Base-by-base conservation (phyloP, 2,797 vertebrate genomes). In the Sphaeramia orbicularis region DNA sequence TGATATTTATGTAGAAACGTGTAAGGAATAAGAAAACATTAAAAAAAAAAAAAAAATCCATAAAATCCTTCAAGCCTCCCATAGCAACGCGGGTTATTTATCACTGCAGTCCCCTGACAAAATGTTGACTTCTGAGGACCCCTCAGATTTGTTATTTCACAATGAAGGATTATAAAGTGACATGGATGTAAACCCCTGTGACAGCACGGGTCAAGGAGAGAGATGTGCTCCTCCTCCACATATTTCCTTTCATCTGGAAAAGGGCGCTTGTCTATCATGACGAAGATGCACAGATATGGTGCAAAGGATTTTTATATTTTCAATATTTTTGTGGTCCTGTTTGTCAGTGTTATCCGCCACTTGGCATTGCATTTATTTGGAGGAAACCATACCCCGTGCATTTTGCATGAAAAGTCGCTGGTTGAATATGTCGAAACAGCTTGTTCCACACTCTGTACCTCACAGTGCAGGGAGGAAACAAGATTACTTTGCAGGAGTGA, bases 181-280 rank as follows among this genome's bases (percentile, higher is more conserved):
- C 67, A 32, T 42, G 37, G 50, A 60, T 76, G 47, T 59, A 71
- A 83, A 71, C 54, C 50, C 60, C 61, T 65, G 63, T 61, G 56
- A 73, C 59, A 40, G 50, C 50, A 74, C n/a, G 75, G 77, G 74
- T 82, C 81, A 85, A 71, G 51, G 58, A 71, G 16, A 76, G 36
- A 70, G 47, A 82, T 47, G 27, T 35, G 57, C 41, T 21, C 56
- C 53, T 57, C 42, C 32, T 74, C 7, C 7, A n/a, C 48, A 37
- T 74, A 55, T 72, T 75, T 66, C 43, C 44, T 62, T 69, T 66
- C 52, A 70, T 70, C 60, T 65, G 43, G 59, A 66, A 55, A 40
- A 27, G n/a, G 43, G 3, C 32, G 21, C 1, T 14, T 14, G 37
- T 53, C 70, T 42, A 14, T 57, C 51, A 43, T n/a, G 14, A 27